Conservation (phyloP, 2,888 invertebrate species). For the Polyommatus icarus region DNA sequence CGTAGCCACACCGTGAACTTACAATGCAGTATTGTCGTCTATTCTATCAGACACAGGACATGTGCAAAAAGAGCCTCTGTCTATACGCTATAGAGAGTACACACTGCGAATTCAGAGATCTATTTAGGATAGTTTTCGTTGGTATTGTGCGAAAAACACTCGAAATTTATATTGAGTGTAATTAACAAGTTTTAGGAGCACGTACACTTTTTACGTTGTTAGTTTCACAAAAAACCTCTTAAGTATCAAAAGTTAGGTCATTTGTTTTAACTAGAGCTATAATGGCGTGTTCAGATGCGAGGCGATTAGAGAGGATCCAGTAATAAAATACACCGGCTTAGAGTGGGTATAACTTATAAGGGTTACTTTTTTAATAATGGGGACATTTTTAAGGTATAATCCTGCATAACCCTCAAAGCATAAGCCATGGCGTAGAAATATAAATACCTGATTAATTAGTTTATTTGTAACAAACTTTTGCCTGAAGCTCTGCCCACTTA, state of each 20-base stretch:
- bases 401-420: background rate
- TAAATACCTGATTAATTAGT: too few relatives aligned
- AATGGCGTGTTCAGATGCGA: background rate
- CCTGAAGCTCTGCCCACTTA: too few relatives aligned
- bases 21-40: slow-evolving; percentile 23
- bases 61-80: slow-evolving; percentile 12
- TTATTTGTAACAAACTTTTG: too few relatives aligned
- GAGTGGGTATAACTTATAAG: background rate
- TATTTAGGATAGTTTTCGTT: background rate
- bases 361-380: background rate
- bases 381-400: background rate
- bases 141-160: slow-evolving; percentile 21
- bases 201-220: slow-evolving; percentile 10
- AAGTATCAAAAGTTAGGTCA: background rate
- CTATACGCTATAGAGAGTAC: background rate
- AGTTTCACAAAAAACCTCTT: slow-evolving; percentile 15
- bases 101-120: background rate
- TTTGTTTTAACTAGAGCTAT: background rate
- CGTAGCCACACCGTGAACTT: background rate
- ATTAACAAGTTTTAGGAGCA: slow-evolving; percentile 9
- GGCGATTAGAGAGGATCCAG: background rate
- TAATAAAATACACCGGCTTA: background rate
- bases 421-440: too few relatives aligned
- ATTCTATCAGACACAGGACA: background rate
- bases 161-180: slow-evolving; percentile 5